Evolutionary conservation across 2,888 invertebrate genomes (phyloP).

Genomic region (Mycalesis mineus): DNA sequence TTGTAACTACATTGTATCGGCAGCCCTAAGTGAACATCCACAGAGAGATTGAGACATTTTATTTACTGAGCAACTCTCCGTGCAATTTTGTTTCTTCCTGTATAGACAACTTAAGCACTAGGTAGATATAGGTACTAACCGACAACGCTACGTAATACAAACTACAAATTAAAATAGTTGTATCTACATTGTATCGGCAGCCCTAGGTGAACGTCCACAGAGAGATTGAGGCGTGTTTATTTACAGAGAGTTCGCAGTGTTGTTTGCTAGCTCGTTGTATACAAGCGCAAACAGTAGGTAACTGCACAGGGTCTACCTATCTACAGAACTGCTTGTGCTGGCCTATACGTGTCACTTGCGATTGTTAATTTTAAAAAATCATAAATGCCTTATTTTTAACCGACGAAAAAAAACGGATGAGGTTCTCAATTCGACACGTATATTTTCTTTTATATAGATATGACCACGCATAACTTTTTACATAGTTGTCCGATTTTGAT

Average conservation of each 20-base stretch:
- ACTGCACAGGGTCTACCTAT: slow-evolving; percentile 34
- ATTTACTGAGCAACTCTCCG: slow-evolving; percentile 39
- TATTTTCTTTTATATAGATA: too few species aligned
- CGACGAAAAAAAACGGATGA: too few species aligned
- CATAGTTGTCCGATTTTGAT: too few species aligned
- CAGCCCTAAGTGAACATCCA: neutral
- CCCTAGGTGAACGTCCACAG: slow-evolving; percentile 25
- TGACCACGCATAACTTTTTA: too few species aligned
- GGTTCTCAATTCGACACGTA: too few species aligned
- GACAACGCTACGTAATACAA: slow-evolving; percentile 2
- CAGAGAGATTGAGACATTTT: slow-evolving; percentile 45
- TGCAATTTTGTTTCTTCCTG: too few species aligned
- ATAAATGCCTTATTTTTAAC: too few species aligned
- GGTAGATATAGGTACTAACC: too few species aligned
- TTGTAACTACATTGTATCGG: too few species aligned
- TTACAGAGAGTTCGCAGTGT: slow-evolving; percentile 57
- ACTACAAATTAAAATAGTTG: slow-evolving; percentile 1
- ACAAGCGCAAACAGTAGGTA: slow-evolving; percentile 7
- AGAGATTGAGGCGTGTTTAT: slow-evolving; percentile 51
- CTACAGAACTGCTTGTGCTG: slow-evolving; percentile 6
- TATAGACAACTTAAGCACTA: too few species aligned
- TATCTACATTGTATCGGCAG: slow-evolving; percentile 3
- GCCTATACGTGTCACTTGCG: neutral
- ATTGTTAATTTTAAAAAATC: slow-evolving; percentile 21
- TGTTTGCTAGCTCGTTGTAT: slow-evolving; percentile 53